Conservation (phyloP, 1,140 invertebrate genomes). For the Hirudo medicinalis region DNA sequence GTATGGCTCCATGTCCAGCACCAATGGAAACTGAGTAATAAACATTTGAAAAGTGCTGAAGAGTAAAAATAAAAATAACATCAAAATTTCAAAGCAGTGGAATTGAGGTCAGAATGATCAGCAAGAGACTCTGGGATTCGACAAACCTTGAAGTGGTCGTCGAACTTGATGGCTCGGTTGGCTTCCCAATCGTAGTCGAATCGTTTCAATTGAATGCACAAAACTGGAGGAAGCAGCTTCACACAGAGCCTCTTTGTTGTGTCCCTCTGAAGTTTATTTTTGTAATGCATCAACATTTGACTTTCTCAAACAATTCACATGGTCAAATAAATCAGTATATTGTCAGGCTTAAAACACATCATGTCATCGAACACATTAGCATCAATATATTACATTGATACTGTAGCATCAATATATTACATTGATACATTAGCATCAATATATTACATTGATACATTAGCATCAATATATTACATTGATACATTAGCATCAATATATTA, state of each 20-base stretch:
- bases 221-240: conserved; percentile 84
- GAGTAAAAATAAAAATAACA: background rate
- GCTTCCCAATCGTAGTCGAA: conserved; percentile 98
- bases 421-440: no score
- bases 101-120: background rate
- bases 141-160: conserved; percentile 39
- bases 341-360: background rate
- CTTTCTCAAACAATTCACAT: no score
- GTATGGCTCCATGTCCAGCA: conserved; percentile 94
- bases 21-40: conserved; percentile 93
- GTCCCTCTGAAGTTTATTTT: conserved; percentile 42
- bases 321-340: background rate
- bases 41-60: conserved; percentile 74
- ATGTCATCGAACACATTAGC: background rate
- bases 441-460: no score
- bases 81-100: background rate
- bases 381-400: no score
- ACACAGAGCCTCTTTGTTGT: conserved; percentile 92
- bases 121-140: no score
- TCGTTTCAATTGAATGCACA: conserved; percentile 91
- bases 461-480: no score
- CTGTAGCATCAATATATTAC: no score
- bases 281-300: background rate
- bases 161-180: conserved; percentile 39
- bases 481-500: no score